Evolutionary conservation across 1,140 invertebrate species (phyloP).

Genomic region (Drosophila repletoides): DNA sequence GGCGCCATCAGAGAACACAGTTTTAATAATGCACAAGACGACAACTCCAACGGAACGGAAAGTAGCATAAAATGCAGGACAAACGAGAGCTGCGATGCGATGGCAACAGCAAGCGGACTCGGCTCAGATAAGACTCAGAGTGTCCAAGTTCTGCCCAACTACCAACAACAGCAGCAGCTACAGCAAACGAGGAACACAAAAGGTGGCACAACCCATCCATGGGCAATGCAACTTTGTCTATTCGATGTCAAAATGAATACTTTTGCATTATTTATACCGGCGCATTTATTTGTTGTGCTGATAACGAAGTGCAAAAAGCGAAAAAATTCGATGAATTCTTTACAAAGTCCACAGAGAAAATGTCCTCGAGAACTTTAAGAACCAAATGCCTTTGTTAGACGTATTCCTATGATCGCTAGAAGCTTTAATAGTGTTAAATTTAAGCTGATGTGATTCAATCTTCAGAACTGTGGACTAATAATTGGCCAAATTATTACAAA

Average conservation of each 20-base stretch:
- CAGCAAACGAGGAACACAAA: neutral
- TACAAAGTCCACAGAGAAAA: conserved; percentile 8
- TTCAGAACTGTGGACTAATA: too few species aligned
- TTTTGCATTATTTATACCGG: conserved; percentile 75
- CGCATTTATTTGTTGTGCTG: conserved; percentile 63
- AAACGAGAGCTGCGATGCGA: conserved; percentile 49
- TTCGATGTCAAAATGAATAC: conserved; percentile 80
- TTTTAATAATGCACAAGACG: conserved; percentile 82
- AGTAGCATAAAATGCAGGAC: conserved; percentile 78
- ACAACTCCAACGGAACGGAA: conserved; percentile 48
- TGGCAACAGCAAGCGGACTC: neutral
- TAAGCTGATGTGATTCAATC: too few species aligned
- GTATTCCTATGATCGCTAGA: too few species aligned
- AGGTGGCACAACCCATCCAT: conserved; percentile 42
- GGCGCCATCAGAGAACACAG: conserved; percentile 64
- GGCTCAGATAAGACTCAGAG: neutral
- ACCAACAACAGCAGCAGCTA: conserved; percentile 21
- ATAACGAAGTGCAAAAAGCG: conserved; percentile 50
- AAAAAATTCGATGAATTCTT: conserved; percentile 23
- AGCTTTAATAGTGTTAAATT: too few species aligned
- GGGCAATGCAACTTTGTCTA: conserved; percentile 72
- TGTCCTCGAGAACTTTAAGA: conserved; percentile 1
- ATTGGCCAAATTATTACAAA: too few species aligned
- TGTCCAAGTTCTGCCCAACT: conserved; percentile 32
- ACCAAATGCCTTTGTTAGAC: neutral